phyloP scores from a whole-genome alignment of 2,113 vertebrate species.

The Piaya cayana region DNA sequence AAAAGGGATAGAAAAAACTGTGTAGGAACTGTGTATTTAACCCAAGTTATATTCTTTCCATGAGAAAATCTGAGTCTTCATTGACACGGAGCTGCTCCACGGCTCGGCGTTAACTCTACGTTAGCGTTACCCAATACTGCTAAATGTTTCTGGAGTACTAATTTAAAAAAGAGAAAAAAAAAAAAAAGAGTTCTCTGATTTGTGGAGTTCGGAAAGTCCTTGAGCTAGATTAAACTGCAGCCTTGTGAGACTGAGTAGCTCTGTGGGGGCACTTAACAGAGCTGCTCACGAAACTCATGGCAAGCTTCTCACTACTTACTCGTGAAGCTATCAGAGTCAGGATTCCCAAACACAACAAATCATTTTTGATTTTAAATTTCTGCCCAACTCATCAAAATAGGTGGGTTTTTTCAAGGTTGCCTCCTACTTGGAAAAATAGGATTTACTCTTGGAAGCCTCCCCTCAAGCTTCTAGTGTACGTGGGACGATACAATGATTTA shows the following conservation, averaged over 20 bases:
- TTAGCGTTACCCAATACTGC: not conserved
- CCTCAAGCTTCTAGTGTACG: not conserved
- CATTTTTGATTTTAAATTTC: not conserved
- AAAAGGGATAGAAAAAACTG: not conserved
- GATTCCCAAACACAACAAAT: not conserved
- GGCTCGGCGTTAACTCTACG: not conserved
- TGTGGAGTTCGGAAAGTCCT: slow-evolving; percentile 58
- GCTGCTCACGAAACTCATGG: slow-evolving; percentile 24
- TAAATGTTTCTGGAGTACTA: not conserved
- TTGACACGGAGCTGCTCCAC: not conserved
- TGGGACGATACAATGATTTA: not conserved
- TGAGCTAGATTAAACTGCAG: slow-evolving; percentile 67
- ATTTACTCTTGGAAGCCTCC: not conserved
- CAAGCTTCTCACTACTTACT: slow-evolving; percentile 46
- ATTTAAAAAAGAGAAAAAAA: not conserved
- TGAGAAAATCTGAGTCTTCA: not conserved
- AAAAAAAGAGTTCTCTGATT: slow-evolving; percentile 41
- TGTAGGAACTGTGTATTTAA: not conserved
- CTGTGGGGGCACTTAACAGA: slow-evolving; percentile 48
- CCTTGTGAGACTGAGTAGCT: slow-evolving; percentile 53
- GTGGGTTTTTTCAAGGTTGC: not conserved
- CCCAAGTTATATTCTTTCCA: not conserved
- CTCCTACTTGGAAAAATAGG: not conserved
- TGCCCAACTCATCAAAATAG: not conserved
- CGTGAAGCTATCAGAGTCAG: not conserved